Evolutionary conservation across 2,113 vertebrate genomes (phyloP), one percentile per base, ranked within the genome.

Genomic region (Notothenia coriiceps): DNA sequence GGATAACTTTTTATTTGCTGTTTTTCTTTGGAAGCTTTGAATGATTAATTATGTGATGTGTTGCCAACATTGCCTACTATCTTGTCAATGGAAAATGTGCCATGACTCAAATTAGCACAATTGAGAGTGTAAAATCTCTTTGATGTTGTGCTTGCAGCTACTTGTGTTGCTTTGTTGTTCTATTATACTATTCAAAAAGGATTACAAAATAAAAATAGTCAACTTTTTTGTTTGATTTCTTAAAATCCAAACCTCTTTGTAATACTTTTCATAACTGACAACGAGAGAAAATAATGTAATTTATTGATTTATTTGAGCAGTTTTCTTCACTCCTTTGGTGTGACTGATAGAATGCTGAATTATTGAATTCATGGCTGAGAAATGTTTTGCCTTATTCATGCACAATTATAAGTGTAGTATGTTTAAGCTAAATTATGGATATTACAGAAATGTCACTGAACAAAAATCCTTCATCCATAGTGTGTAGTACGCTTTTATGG

Each of bases 351-450:
- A 44, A 57, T 46, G 14, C 44, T 83, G 15, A 60, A 82, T 87
- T 72, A 77, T 89, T 86, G 15, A 82, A 79, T 22, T 79, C 22
- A 51, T 22, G 44, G 77, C 62, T 61, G 57, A 50, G 18, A 66
- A 86, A 73, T 63, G 73, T 70, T 86, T 83, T 77, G 59, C 66
- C 54, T 80, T 73, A 67, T 81, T 65, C 33, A 68, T 79, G 54
- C 74, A 88, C 62, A 89, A 85, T 78, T 85, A 80, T 4, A 52
- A 70, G 44, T 12, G 52, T 70, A 80, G 70, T 63, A 74, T 82
- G 62, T 67, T 79, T 60, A 59, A 60, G 73, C 65, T 74, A 70
- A 85, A 88, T 87, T 54, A 86, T 85, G 70, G 75, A 87, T 61
- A 71, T 70, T 76, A 65, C 18, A 77, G 80, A 82, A 82, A 77